Percentiles rank a stretch among this genome's conserved stretches.
Evolutionary conservation across 2,888 invertebrate species (phyloP).

Genomic region (Drosophila ustulata): DNA sequence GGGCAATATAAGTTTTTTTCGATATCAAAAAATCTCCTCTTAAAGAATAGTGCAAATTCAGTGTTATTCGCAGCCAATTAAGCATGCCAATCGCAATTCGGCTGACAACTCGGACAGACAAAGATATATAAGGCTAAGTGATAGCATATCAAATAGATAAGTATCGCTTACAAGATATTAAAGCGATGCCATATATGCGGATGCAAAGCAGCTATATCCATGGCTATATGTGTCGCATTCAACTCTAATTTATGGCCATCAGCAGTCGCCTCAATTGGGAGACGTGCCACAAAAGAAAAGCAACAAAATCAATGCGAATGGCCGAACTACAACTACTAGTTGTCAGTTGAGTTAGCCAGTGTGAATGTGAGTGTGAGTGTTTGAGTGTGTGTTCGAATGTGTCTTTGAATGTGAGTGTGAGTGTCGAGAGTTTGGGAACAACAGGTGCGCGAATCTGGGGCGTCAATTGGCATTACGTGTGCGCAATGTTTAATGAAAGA

Average conservation of each 20-base stretch:
- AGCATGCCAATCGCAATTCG: not conserved
- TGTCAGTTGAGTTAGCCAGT: not conserved
- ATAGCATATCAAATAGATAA: not conserved
- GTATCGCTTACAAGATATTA: slow-evolving; percentile 8
- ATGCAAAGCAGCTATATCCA: not conserved
- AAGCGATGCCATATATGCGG: not conserved
- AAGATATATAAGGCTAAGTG: not conserved
- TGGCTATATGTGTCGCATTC: not conserved
- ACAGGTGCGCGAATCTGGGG: slow-evolving; percentile 77
- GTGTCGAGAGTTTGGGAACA: slow-evolving; percentile 30
- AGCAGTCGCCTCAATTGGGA: slow-evolving; percentile 12
- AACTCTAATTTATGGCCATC: slow-evolving; percentile 20
- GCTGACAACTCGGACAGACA: not conserved
- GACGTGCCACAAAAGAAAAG: slow-evolving; percentile 14
- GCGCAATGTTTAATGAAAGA: slow-evolving; percentile 66
- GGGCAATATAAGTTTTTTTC: no score
- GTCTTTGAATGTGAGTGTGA: no score
- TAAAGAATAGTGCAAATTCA: no score
- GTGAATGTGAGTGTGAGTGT: not conserved
- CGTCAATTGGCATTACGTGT: slow-evolving; percentile 76
- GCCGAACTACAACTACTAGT: slow-evolving; percentile 15
- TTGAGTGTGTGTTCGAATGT: not conserved
- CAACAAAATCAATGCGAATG: slow-evolving; percentile 25
- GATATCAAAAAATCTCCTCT: no score
- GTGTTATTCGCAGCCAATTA: not conserved